These are phyloP conservation scores for Albula glossodonta DNA, from an alignment of 2,113 vertebrate species.

Conservation along the genomic window DNA sequence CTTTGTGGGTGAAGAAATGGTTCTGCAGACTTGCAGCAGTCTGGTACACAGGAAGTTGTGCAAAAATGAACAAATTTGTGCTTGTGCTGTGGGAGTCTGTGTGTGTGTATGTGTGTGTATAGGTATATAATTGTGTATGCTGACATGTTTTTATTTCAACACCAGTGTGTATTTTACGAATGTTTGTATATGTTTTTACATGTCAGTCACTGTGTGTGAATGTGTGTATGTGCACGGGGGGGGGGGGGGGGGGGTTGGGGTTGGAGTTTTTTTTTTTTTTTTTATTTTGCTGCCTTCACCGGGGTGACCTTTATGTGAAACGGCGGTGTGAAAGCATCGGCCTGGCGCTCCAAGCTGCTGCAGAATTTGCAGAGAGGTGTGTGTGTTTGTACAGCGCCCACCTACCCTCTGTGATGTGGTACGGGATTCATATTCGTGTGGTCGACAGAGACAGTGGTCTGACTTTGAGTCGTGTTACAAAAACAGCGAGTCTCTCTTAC, in stretches of 20 bases:
- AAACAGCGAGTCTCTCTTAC: neutral
- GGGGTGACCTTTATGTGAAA: neutral
- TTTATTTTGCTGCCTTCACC: neutral
- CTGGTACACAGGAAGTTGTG: neutral
- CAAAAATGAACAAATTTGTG: neutral
- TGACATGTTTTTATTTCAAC: neutral
- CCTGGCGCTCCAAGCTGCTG: neutral
- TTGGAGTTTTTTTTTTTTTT: neutral
- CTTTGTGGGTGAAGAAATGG: neutral
- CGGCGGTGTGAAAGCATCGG: neutral
- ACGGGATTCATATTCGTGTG: neutral
- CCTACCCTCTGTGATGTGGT: neutral
- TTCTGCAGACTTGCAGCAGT: neutral
- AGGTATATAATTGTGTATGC: too few relatives aligned
- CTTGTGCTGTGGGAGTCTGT: too few relatives aligned
- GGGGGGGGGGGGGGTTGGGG: constrained; percentile 26
- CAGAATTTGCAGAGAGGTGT: neutral
- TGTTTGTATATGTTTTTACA: neutral
- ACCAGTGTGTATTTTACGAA: neutral
- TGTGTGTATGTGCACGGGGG: constrained; percentile 21
- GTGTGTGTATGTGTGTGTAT: too few relatives aligned
- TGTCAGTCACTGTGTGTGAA: neutral
- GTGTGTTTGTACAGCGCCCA: neutral
- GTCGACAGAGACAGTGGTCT: neutral
- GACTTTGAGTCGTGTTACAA: neutral